Base-by-base conservation (phyloP, 2,888 invertebrate genomes). In the Esperia sulphurella region DNA sequence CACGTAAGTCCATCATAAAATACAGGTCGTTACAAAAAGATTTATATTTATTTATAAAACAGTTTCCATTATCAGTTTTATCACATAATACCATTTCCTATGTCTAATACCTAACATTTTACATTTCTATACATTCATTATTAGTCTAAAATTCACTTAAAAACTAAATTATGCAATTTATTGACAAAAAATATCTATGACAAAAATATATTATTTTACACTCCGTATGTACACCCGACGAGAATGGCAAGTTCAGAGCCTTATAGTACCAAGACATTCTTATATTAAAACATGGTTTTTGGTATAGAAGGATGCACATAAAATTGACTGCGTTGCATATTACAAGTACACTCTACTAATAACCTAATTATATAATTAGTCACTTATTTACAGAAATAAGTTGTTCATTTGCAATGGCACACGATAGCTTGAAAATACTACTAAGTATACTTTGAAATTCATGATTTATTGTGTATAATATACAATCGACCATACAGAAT, bases 311-410 rank as follows among this genome's bases (percentile, higher is more conserved):
- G 72, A 68, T 68, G 72, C 69, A 68, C 68, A 61, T 63, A 66
- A 73, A 87, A 88, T 88, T 87, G 86, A 88, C 87, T 77, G 83
- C 75, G 82, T 84, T 83, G 66, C 76, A 52, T 67, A 74, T 71
- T 74, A 71, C 61, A 54, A 65, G 58, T 61, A 57, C 45, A n/a
- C n/a, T n/a, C n/a, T n/a, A n/a, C 45, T 59, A 50, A 55, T 44
- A 49, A 9, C 52, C 49, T 54, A 54, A 51, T 65, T 54, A 46
- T 55, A 57, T 3, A 33, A 3, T 61, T 21, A 52, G 52, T 68
- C 65, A 63, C 55, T 59, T 76, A 79, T 80, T 71, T 80, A 78
- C 75, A 82, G 62, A 61, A 57, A 35, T 35, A 57, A 53, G 54
- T 79, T 83, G 80, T 82, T 82, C 76, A 63, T 69, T 39, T 62